Conservation (phyloP, 2,113 vertebrate species). For the Halichoerus grypus region DNA sequence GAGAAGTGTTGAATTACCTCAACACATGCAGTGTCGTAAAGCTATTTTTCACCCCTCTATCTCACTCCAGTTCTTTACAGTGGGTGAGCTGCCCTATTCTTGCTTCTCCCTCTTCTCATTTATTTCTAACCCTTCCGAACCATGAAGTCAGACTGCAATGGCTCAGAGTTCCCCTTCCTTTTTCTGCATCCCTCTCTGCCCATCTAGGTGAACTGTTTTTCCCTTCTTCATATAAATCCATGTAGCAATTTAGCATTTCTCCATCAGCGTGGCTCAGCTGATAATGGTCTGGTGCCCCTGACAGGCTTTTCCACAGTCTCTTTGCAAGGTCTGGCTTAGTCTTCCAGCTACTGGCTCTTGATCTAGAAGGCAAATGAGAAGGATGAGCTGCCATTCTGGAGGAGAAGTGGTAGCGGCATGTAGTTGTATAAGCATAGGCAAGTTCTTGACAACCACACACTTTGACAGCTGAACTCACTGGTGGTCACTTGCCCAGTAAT, state of each 20-base stretch:
- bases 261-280: background rate
- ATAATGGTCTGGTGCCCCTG: background rate
- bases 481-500: background rate
- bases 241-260: background rate
- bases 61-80: background rate
- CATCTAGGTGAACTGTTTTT: background rate
- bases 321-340: background rate
- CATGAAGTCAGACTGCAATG: background rate
- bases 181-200: background rate
- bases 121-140: background rate
- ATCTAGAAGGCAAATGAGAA: background rate
- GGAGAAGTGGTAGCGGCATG: background rate
- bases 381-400: background rate
- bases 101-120: background rate
- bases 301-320: background rate
- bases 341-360: background rate
- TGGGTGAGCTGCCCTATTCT: background rate
- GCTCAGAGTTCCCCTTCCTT: background rate
- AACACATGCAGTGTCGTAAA: background rate
- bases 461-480: background rate
- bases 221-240: background rate
- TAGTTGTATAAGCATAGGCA: background rate
- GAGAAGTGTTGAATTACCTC: background rate
- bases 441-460: background rate
- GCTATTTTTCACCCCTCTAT: background rate